Evolutionary conservation across 1,140 invertebrate species (phyloP).

Genomic region (Saccostrea echinata): DNA sequence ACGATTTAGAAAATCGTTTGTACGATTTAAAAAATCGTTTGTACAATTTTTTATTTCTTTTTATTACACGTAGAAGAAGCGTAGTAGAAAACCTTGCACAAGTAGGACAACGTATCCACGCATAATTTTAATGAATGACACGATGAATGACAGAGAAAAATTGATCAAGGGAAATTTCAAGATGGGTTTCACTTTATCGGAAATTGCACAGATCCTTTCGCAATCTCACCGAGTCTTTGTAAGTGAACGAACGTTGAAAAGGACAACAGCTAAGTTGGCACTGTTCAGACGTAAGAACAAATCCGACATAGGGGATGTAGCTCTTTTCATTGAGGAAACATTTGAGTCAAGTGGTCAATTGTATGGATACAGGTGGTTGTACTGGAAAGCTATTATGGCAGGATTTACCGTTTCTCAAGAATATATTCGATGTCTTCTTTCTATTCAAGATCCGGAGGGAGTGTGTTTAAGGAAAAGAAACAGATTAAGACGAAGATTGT

Average conservation of each 20-base stretch:
- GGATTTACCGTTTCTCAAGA: conserved; percentile 34
- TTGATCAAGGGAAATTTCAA: neutral
- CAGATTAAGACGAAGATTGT: conserved; percentile 54
- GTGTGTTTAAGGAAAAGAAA: conserved; percentile 6
- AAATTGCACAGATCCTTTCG: neutral
- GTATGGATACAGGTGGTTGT: conserved; percentile 44
- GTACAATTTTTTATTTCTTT: neutral
- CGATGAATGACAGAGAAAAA: neutral
- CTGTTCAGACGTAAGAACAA: conserved; percentile 4
- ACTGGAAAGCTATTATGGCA: neutral
- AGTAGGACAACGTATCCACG: neutral
- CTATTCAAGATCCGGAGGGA: neutral
- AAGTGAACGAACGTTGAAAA: conserved; percentile 35
- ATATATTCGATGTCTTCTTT: neutral
- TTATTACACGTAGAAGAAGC: neutral
- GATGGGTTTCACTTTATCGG: neutral
- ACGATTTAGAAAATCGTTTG: conserved; percentile 18
- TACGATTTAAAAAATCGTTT: conserved; percentile 12
- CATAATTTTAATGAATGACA: neutral
- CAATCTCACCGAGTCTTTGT: neutral
- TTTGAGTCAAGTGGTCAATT: neutral
- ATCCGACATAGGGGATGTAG: neutral
- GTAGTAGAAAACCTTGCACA: no score
- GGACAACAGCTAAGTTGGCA: neutral
- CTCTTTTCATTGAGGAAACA: neutral